Evolutionary conservation across 2,888 invertebrate genomes (phyloP).

Genomic region (Brenthis daphne): DNA sequence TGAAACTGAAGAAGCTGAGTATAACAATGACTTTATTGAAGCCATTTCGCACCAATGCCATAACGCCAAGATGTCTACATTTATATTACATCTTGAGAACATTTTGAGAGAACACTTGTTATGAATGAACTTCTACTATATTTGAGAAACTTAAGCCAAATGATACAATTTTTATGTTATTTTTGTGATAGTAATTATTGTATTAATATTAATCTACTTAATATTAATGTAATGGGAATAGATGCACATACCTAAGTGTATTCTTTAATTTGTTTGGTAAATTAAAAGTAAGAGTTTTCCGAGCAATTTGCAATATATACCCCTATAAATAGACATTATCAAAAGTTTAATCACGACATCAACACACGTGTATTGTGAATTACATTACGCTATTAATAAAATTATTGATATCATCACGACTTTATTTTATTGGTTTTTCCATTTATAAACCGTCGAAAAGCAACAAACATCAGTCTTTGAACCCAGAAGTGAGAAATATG

Average conservation of each 20-base stretch:
- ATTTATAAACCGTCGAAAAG: slow-evolving; percentile 31
- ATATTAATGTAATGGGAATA: too few relatives aligned
- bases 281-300: too few relatives aligned
- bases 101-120: slow-evolving; percentile 27
- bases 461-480: slow-evolving; percentile 29
- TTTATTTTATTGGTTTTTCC: slow-evolving; percentile 35
- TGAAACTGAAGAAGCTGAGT: slow-evolving; percentile 48
- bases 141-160: not conserved
- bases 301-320: too few relatives aligned
- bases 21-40: slow-evolving; percentile 61
- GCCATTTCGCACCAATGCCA: slow-evolving; percentile 48
- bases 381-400: slow-evolving; percentile 22
- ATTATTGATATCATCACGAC: slow-evolving; percentile 30
- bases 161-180: not conserved
- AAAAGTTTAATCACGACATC: slow-evolving; percentile 20
- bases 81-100: slow-evolving; percentile 46
- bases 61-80: slow-evolving; percentile 69
- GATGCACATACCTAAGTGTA: too few relatives aligned
- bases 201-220: too few relatives aligned
- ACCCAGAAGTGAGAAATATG: slow-evolving; percentile 32
- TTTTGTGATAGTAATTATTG: not conserved
- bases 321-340: not conserved
- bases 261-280: too few relatives aligned
- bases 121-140: slow-evolving; percentile 1
- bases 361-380: slow-evolving; percentile 26